These are phyloP conservation scores for Peromyscus leucopus DNA, from an alignment of 2,113 vertebrate genomes.

Conservation along the genomic window DNA sequence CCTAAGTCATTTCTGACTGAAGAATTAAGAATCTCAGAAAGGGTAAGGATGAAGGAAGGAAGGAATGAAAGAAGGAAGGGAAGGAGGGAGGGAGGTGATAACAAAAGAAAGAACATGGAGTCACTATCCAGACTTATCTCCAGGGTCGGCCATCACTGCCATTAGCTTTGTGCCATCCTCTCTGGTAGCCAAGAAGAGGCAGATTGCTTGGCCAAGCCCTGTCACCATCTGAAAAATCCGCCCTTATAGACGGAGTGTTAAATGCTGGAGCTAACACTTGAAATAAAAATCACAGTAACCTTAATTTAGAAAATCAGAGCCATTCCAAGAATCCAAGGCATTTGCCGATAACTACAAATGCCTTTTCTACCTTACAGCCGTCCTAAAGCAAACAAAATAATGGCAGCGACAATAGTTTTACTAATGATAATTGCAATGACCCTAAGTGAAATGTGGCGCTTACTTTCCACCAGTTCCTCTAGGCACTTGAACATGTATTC, in stretches of 20 bases:
- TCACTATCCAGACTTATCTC: background rate
- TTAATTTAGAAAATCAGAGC: constrained; percentile 27
- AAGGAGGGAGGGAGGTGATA: background rate
- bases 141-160: background rate
- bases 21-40: background rate
- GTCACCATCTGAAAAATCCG: background rate
- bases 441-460: background rate
- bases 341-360: background rate
- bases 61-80: background rate
- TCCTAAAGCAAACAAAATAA: background rate
- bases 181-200: background rate
- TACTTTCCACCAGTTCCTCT: background rate
- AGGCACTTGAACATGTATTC: background rate
- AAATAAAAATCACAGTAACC: constrained; percentile 17
- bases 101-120: rapidly evolving
- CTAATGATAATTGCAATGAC: background rate
- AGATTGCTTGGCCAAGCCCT: background rate
- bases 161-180: background rate
- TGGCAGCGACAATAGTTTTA: background rate
- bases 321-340: background rate
- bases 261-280: background rate
- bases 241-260: background rate
- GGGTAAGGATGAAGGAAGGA: background rate
- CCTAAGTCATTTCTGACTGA: background rate
- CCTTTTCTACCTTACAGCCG: background rate